Percentiles rank a stretch among this genome's conserved stretches.
These are phyloP conservation scores for Morone saxatilis DNA, from an alignment of 2,113 vertebrate genomes.

Conservation along the genomic window DNA sequence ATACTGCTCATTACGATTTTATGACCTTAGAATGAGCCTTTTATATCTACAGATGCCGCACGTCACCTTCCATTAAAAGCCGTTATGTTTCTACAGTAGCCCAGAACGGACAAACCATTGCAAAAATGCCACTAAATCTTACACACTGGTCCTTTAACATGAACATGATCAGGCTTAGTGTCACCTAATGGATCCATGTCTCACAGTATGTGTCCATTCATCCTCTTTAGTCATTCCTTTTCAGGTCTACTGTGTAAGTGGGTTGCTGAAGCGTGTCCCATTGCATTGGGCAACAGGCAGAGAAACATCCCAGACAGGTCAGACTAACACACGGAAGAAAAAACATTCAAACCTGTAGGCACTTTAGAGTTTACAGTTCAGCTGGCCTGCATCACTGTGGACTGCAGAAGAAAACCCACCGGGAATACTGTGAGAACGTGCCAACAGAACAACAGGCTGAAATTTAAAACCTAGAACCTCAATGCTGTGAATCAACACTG, in stretches of 20 bases:
- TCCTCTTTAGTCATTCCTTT: conserved; percentile 13
- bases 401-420: conserved; percentile 16
- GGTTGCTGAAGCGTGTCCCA: conserved; percentile 20
- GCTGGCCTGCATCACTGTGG: conserved; percentile 19
- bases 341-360: conserved; percentile 58
- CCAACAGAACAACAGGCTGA: conserved; percentile 25
- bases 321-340: conserved; percentile 38
- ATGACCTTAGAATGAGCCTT: no score
- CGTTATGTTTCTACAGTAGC: no score
- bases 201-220: conserved; percentile 10
- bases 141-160: background rate
- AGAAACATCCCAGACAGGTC: conserved; percentile 45
- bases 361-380: conserved; percentile 59
- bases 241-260: conserved; percentile 13
- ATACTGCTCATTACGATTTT: no score
- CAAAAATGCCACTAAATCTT: background rate
- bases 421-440: conserved; percentile 14
- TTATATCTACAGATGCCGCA: no score
- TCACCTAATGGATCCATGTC: conserved; percentile 15
- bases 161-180: conserved; percentile 7
- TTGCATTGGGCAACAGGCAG: background rate
- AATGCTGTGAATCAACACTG: conserved; percentile 18
- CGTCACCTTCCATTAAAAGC: no score
- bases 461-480: conserved; percentile 12
- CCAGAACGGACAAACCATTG: no score